Base-by-base conservation (phyloP, 64 coral and sea anemone species). In the Platygyra sinensis region DNA sequence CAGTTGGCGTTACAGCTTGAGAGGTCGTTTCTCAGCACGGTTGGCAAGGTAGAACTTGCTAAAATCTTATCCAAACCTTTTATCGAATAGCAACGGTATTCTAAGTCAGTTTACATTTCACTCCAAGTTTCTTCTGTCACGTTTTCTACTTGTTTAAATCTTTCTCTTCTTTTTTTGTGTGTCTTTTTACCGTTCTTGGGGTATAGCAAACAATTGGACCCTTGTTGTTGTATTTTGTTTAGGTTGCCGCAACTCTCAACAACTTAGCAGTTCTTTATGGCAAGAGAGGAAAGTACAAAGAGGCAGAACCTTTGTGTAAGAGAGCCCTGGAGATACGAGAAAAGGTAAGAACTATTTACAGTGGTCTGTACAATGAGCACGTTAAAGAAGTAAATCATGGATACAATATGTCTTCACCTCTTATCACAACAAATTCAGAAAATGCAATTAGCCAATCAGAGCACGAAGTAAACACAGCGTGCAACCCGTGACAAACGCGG, bases 191-290 rank as follows among this genome's bases (percentile, higher is more conserved):
- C 42, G 42, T 46, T 46, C 42, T 46, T 46, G 42, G 42, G 42
- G 4, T 46, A 8, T 46, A 46, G 42, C 42, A 46, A 46, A 57
- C 9, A 57, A 57, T 9, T 57, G n/a, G 15, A 14, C 54, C 17
- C 24, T 49, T 76, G 10, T 18, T 2, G 14, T 82, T 7, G n/a
- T 42, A 5, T 83, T 91, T 55, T 4, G 52, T 69, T 46, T 29
- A 98, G 96, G 96, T 98, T 55, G 96, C 96, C 2, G 96, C 96
- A 12, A 98, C 96, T 9, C 90, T 98, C 13, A 98, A 98, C 85
- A 98, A 98, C 64, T 67, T 98, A 19, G 96, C 96, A 14, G 96
- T 98, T 6, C 36, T 98, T 64, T 98, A 98, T 38, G 93, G 96
- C 22, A 98, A 98, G 86, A 72, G 96, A 36, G 96, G 96, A 52